Evolutionary conservation across 2,113 vertebrate genomes (phyloP).

Genomic region (Seriola quinqueradiata): DNA sequence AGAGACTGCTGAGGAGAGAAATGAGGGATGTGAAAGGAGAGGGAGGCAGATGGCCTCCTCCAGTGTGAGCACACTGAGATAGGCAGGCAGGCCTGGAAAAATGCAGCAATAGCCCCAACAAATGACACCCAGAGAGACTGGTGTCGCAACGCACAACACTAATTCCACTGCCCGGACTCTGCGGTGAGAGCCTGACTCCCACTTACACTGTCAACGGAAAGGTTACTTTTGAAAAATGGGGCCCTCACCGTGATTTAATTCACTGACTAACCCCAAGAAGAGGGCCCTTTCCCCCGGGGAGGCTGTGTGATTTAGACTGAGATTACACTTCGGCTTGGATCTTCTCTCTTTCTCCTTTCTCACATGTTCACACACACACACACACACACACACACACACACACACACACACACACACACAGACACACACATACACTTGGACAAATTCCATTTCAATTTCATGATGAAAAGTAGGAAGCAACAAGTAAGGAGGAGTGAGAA

Average conservation of each 20-base stretch:
- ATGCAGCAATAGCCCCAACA: constrained; percentile 66
- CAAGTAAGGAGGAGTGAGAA: constrained; percentile 22
- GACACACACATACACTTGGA: constrained; percentile 28
- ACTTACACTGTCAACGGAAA: constrained; percentile 83
- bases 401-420: not conserved
- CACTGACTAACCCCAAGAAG: constrained; percentile 79
- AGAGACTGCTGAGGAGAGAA: constrained; percentile 66
- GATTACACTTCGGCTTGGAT: constrained; percentile 80
- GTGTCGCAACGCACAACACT: constrained; percentile 68
- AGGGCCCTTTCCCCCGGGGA: constrained; percentile 66
- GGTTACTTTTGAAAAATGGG: constrained; percentile 85
- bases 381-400: constrained; percentile 12
- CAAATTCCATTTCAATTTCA: constrained; percentile 64
- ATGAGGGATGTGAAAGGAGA: constrained; percentile 59
- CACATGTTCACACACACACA: not conserved
- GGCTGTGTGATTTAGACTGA: constrained; percentile 73
- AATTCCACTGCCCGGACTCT: constrained; percentile 70
- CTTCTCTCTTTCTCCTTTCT: constrained; percentile 46
- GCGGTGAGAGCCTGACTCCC: constrained; percentile 68
- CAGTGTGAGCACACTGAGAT: constrained; percentile 65
- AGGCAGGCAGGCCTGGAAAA: constrained; percentile 68
- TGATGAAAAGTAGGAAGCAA: constrained; percentile 52
- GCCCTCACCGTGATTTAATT: constrained; percentile 79
- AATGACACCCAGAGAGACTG: constrained; percentile 81
- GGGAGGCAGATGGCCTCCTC: constrained; percentile 79